These are phyloP conservation scores for Diarsia mendica DNA, from an alignment of 2,888 invertebrate species.

Conservation along the genomic window DNA sequence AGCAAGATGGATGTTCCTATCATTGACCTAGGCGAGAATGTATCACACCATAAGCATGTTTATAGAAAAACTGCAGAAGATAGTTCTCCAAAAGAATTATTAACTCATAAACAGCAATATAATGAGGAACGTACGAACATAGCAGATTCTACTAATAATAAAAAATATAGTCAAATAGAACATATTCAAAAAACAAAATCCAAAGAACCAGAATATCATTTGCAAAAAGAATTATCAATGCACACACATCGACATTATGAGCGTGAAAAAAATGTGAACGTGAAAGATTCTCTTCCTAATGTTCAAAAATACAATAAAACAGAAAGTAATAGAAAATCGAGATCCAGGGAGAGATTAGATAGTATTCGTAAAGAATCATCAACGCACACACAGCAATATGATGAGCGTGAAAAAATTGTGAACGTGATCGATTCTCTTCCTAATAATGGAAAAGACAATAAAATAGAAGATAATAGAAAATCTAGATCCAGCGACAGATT, in stretches of 20 bases:
- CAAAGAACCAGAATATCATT: background rate
- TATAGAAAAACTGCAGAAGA: constrained; percentile 13
- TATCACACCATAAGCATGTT: background rate
- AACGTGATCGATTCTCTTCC: background rate
- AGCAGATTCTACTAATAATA: constrained; percentile 5
- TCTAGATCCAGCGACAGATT: background rate
- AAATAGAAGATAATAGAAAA: background rate
- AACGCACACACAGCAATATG: background rate
- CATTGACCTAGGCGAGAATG: constrained; percentile 29
- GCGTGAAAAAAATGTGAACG: background rate
- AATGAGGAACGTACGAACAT: background rate
- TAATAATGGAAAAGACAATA: background rate
- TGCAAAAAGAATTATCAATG: background rate
- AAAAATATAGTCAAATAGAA: constrained; percentile 7
- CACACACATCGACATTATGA: background rate
- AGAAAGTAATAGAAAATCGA: background rate
- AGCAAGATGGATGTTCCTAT: constrained; percentile 36
- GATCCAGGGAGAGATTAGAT: background rate
- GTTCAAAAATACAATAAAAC: background rate
- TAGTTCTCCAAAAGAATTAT: background rate
- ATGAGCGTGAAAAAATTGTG: background rate
- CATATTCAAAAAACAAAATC: constrained; percentile 14
- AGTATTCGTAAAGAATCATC: constrained; percentile 5
- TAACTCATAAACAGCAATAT: constrained; percentile 1
- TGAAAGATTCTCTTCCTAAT: background rate